Conservation (phyloP, 2,888 invertebrate species). For the Agrotis puta region DNA sequence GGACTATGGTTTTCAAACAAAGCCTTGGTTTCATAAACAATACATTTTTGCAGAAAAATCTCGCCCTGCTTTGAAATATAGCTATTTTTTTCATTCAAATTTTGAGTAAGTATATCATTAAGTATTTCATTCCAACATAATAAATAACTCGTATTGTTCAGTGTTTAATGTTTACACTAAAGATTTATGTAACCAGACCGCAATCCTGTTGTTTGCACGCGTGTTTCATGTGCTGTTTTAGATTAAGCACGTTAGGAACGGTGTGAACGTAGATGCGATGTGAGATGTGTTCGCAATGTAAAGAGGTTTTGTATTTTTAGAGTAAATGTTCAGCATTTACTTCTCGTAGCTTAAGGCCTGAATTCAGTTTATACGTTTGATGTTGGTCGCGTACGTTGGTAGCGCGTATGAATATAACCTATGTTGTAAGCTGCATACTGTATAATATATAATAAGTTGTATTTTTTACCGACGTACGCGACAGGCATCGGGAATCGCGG, state of each 20-base stretch:
- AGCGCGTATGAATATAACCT: too few relatives aligned
- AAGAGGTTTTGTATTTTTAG: conserved; percentile 28
- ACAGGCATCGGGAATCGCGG: too few relatives aligned
- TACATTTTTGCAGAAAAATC: neutral
- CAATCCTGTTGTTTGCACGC: conserved; percentile 61
- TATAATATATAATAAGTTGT: too few relatives aligned
- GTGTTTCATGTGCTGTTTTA: conserved; percentile 60
- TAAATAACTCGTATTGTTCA: conserved; percentile 51
- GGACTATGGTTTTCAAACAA: neutral
- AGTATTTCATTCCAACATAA: conserved; percentile 34
- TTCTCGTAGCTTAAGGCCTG: neutral
- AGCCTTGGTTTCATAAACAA: neutral
- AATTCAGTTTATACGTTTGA: too few relatives aligned
- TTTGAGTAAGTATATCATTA: conserved; percentile 6
- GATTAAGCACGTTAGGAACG: conserved; percentile 60
- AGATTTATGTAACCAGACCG: conserved; percentile 61
- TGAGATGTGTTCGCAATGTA: conserved; percentile 15
- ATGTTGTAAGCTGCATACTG: too few relatives aligned
- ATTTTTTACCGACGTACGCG: too few relatives aligned
- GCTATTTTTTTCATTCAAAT: neutral
- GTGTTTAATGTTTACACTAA: conserved; percentile 59
- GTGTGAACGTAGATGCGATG: conserved; percentile 47
- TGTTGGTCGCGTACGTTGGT: too few relatives aligned
- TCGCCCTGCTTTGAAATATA: neutral
- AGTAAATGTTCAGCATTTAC: neutral